Conservation (phyloP, 2,888 invertebrate species). For the Nebria salina region DNA sequence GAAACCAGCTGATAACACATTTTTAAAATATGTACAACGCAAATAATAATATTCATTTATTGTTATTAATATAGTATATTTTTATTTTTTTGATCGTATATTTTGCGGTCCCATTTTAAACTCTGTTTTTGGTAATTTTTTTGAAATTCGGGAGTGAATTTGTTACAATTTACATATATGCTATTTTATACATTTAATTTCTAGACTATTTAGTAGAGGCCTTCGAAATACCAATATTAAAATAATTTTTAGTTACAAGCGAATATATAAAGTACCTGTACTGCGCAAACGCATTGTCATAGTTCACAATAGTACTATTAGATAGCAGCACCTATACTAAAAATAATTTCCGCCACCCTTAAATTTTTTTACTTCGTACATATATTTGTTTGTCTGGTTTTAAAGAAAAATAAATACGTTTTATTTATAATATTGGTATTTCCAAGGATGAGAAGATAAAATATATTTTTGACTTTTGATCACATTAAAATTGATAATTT, state of each 20-base stretch:
- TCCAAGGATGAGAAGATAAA: conserved; percentile 4
- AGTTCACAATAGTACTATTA: too few relatives aligned
- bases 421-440: not conserved
- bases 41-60: conserved; percentile 33
- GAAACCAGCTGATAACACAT: conserved; percentile 47
- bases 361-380: not conserved
- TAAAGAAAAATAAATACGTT: not conserved
- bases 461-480: conserved; percentile 32
- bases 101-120: conserved; percentile 43
- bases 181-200: conserved; percentile 34
- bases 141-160: conserved; percentile 15
- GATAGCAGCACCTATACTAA: too few relatives aligned
- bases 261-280: too few relatives aligned
- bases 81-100: conserved; percentile 23
- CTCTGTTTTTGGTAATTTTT: conserved; percentile 38
- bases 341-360: too few relatives aligned
- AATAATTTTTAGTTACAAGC: too few relatives aligned
- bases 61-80: not conserved
- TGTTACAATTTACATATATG: not conserved
- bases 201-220: not conserved
- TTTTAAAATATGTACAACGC: conserved; percentile 37
- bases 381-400: not conserved
- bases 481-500: conserved; percentile 39
- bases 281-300: too few relatives aligned
- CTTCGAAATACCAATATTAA: not conserved